These are phyloP conservation scores for Onychomys torridus DNA, from an alignment of 2,797 vertebrate genomes.

Conservation along the genomic window DNA sequence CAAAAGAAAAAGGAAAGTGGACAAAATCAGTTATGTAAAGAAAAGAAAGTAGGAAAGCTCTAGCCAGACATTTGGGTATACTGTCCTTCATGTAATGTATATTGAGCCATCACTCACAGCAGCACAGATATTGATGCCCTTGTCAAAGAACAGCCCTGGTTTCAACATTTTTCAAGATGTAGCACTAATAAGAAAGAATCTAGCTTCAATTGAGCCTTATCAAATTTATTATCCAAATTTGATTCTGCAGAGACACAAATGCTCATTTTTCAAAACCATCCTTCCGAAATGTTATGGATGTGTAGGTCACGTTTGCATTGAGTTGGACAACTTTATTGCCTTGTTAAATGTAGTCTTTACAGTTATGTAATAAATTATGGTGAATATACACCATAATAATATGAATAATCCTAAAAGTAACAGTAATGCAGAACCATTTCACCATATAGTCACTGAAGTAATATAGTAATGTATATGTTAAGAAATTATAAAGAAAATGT, in stretches of 20 bases:
- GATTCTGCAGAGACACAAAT: not conserved
- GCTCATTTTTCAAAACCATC: slow-evolving; percentile 24
- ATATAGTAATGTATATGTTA: slow-evolving; percentile 43
- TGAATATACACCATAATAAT: slow-evolving; percentile 75
- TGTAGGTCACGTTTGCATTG: slow-evolving; percentile 76
- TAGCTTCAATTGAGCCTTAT: not conserved
- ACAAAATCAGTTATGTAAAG: not conserved
- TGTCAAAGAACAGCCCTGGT: not conserved
- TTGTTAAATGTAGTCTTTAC: slow-evolving; percentile 74
- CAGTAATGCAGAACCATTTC: slow-evolving; percentile 77
- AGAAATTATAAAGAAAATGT: slow-evolving; percentile 68
- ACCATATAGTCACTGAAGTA: slow-evolving; percentile 38
- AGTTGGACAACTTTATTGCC: slow-evolving; percentile 69
- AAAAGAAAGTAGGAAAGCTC: not conserved
- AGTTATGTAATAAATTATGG: slow-evolving; percentile 79
- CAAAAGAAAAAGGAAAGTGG: not conserved
- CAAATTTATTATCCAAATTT: slow-evolving; percentile 55
- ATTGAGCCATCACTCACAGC: not conserved
- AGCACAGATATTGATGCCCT: not conserved
- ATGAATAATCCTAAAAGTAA: slow-evolving; percentile 71
- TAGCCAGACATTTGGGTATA: not conserved
- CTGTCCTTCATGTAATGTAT: not conserved
- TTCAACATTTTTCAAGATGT: slow-evolving; percentile 14
- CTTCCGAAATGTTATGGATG: slow-evolving; percentile 46
- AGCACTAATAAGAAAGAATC: not conserved